Base-by-base conservation (phyloP, 2,113 vertebrate genomes). In the Clupea harengus region DNA sequence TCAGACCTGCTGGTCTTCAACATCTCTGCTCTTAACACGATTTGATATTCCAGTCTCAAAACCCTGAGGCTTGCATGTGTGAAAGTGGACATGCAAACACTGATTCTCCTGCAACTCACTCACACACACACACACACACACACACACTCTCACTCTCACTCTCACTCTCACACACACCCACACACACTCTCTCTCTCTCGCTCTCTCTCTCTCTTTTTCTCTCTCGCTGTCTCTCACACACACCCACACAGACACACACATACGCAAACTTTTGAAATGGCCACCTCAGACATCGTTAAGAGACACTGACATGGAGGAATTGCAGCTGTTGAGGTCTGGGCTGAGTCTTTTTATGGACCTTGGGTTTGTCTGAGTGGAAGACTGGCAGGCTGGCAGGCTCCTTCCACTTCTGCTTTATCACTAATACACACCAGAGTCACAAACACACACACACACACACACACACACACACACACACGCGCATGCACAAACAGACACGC, bases 271-370 rank as follows among this genome's bases (percentile, higher is more conserved):
- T 25, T 7, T 72, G 22, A 28, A 72, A 72, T 32, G n/a, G 28
- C 28, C 64, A 25, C 10, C 64, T 72, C 64, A 72, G n/a, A 72
- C n/a, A 11, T 28, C 6, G 90, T 90, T 82, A 82, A 75, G 52
- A 90, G 78, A 83, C 89, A 82, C 85, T 85, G 81, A 49, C 60
- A 82, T 90, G 88, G 83, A 88, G 88, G 87, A 86, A 83, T 64
- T 85, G 81, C 91, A 52, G 86, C 57, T 87, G 89, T 89, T 90
- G 86, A 83, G 86, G 91, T 89, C 90, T 75, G 60, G 25, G 10
- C 64, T 15, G 64, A 72, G 64, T 11, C 8, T 3, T 7, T 72
- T 72, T 72, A 72, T 72, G 64, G 28, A 72, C 32, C 10, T 13
- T 72, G 64, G 28, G 28, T 25, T 10, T 72, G 64, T 72, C n/a